Base-by-base conservation (phyloP, 1,140 invertebrate species). In the Neocloeon triangulifer region DNA sequence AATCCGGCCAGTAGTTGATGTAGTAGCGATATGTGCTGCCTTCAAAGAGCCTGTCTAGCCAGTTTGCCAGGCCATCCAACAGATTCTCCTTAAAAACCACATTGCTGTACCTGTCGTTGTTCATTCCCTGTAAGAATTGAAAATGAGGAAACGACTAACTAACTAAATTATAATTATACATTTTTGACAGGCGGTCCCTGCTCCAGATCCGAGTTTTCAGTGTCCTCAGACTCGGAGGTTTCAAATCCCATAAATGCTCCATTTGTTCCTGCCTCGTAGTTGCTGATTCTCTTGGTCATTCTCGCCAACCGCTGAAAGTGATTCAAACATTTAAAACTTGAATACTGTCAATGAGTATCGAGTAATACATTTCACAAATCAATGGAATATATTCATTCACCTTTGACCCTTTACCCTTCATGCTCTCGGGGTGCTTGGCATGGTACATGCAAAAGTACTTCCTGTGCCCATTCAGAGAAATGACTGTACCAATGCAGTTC, bases 381-480 rank as follows among this genome's bases (percentile, higher is more conserved):
- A 25, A 21, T 31, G 8, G 13, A 30, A 16, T 62, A 58, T n/a
- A n/a, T n/a, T n/a, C n/a, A n/a, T n/a, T 1, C 58, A 44, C 45
- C 45, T 35, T 40, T 2, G 41, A 35, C 10, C 35, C 41, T 37
- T 52, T 58, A 25, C 49, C 52, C 43, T 53, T 53, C 15, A 39
- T 52, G 32, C 49, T 50, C 37, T 71, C 71, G 13, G 67, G 67
- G 53, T 89, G 82, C 51, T 89, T 92, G 20, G 89, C 85, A 56
- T 98, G 91, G 56, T 94, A 97, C 59, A 98, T 89, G 50, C 85
- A 95, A 58, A 95, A 96, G 55, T 96, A 96, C 55, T 89, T 88
- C 29, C 89, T 62, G 52, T 88, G 81, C 4, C 91, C 91, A 58
- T 96, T 97, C 20, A 97, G 56, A 2, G 88, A 80, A 14, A 98